Evolutionary conservation across 2,888 invertebrate genomes (phyloP).

Genomic region (Rotaria socialis): DNA sequence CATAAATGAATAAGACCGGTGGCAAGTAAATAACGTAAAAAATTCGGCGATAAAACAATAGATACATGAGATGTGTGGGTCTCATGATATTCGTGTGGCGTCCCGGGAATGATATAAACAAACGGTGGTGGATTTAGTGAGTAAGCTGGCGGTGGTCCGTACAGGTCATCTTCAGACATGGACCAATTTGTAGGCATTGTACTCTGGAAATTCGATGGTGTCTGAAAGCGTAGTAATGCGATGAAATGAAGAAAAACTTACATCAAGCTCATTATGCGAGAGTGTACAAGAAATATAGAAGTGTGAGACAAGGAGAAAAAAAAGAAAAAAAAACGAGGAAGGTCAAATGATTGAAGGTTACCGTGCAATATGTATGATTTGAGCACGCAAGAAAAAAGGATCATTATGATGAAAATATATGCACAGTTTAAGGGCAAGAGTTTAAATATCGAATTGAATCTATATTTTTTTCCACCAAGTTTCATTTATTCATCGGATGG

Average conservation of each 20-base stretch:
- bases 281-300: not conserved
- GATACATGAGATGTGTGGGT: not conserved
- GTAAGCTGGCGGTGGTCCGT: not conserved
- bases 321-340: not conserved
- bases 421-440: not conserved
- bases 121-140: not conserved
- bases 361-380: not conserved
- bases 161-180: not conserved
- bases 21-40: not conserved
- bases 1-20: not conserved
- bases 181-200: not conserved
- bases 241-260: not conserved
- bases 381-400: not conserved
- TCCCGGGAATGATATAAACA: not conserved
- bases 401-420: conserved; percentile 26
- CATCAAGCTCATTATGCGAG: not conserved
- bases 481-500: not conserved
- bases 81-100: not conserved
- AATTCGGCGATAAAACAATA: not conserved
- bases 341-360: not conserved
- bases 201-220: not conserved
- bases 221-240: not conserved
- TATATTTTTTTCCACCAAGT: not conserved
- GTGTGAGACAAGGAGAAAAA: not conserved
- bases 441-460: not conserved